These are phyloP conservation scores for Hetaerina titia DNA, from an alignment of 2,888 invertebrate species.

Conservation along the genomic window DNA sequence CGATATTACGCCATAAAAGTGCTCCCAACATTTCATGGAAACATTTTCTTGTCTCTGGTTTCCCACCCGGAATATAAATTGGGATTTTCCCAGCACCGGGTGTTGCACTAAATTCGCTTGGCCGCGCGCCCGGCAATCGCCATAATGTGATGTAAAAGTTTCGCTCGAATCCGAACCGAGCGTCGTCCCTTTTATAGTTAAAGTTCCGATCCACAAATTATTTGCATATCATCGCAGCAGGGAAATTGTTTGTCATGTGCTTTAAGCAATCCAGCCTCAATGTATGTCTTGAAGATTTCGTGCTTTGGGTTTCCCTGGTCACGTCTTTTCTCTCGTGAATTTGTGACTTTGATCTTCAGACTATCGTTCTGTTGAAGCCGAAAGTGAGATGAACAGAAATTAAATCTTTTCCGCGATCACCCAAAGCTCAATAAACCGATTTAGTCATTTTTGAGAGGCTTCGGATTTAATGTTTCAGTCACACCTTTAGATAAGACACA, in stretches of 20 bases:
- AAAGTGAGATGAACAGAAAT: too few species aligned
- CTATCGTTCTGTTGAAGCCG: too few species aligned
- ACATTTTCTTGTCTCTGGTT: constrained; percentile 1
- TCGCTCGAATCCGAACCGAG: background rate
- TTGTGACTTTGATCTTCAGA: too few species aligned
- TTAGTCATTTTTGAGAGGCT: too few species aligned
- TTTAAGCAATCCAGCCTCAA: background rate
- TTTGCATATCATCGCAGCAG: background rate
- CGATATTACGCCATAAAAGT: background rate
- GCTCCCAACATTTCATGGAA: background rate
- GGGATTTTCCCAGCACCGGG: background rate
- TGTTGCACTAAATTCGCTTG: background rate
- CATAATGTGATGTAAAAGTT: background rate
- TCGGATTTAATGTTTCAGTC: too few species aligned
- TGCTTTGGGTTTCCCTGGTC: background rate
- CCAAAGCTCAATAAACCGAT: too few species aligned
- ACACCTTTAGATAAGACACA: too few species aligned
- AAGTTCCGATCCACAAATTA: background rate
- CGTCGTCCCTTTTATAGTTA: background rate
- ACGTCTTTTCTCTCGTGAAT: too few species aligned
- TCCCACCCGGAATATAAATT: constrained; percentile 5
- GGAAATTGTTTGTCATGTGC: background rate
- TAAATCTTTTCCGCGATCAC: too few species aligned
- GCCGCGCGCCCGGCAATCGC: background rate
- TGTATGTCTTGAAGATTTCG: too few species aligned